Evolutionary conservation across 1,140 invertebrate species (phyloP).

Genomic region (Habropoda laboriosa): DNA sequence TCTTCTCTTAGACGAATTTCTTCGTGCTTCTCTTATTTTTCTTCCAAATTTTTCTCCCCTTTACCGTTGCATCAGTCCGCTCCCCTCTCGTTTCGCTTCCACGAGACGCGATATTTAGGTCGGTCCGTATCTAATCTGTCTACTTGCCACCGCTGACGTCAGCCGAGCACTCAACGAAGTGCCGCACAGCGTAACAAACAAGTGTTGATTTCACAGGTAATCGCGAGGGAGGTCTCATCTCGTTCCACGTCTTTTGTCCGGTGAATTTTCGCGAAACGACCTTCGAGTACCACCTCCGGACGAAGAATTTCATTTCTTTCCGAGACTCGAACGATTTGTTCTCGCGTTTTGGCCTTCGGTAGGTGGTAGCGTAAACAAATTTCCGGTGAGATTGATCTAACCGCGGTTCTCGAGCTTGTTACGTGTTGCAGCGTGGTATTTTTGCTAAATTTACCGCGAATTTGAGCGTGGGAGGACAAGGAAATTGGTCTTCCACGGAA

Average conservation of each 20-base stretch:
- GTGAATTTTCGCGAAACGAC: neutral
- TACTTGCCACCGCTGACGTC: constrained; percentile 27
- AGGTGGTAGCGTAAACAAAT: neutral
- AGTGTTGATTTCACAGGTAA: constrained; percentile 6
- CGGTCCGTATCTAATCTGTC: constrained; percentile 45
- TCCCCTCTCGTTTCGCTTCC: neutral
- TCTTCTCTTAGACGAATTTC: neutral
- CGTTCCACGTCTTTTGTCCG: neutral
- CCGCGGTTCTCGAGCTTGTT: neutral
- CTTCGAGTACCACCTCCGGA: neutral
- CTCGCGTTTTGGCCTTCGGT: too few species aligned
- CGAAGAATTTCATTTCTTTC: neutral
- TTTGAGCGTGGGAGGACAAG: neutral
- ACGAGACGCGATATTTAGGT: constrained; percentile 25
- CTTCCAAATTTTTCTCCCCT: neutral
- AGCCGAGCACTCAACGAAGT: constrained; percentile 20
- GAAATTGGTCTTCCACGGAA: neutral
- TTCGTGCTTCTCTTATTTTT: neutral
- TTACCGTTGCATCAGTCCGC: neutral
- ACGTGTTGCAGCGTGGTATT: neutral
- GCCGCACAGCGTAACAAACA: constrained; percentile 28
- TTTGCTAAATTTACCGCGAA: constrained; percentile 5
- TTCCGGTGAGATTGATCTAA: neutral
- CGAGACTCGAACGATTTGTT: neutral
- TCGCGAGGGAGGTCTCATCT: neutral